Evolutionary conservation across 2,113 vertebrate species (phyloP).

Genomic region (Madoqua kirkii): DNA sequence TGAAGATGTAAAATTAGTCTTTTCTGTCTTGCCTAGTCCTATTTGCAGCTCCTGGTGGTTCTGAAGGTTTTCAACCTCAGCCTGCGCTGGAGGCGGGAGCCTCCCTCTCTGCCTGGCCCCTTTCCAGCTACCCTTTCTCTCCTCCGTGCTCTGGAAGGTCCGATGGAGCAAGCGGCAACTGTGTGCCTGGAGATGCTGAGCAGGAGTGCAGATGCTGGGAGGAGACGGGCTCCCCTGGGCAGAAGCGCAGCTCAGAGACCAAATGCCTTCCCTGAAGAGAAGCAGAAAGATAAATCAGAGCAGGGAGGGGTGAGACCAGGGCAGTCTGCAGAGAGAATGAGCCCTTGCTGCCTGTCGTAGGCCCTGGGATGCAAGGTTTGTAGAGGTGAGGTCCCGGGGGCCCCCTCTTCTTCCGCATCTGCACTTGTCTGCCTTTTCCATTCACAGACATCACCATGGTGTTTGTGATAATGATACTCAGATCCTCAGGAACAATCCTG

Average conservation of each 20-base stretch:
- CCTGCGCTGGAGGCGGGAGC: not conserved
- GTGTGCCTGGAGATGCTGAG: not conserved
- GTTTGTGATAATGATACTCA: not conserved
- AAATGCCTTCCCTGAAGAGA: not conserved
- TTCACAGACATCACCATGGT: not conserved
- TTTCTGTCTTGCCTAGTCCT: not conserved
- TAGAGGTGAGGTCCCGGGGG: not conserved
- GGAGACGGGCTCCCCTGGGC: not conserved
- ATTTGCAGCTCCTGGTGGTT: not conserved
- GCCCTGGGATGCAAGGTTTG: not conserved
- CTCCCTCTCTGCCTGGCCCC: not conserved
- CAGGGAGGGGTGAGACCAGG: not conserved
- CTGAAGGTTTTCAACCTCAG: not conserved
- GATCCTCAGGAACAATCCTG: not conserved
- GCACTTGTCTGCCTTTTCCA: not conserved
- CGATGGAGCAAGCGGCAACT: not conserved
- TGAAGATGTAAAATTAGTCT: not conserved
- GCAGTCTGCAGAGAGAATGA: not conserved
- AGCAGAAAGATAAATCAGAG: not conserved
- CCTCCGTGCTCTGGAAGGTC: not conserved
- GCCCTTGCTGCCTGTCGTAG: not conserved
- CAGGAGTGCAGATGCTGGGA: conserved; percentile 17
- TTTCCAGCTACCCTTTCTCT: not conserved
- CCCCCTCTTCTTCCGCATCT: not conserved
- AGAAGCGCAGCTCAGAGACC: not conserved